A percentile compares a stretch with the other conserved stretches of the same genome.
Evolutionary conservation across 2,113 vertebrate species (phyloP).

Genomic region (Saccopteryx leptura): DNA sequence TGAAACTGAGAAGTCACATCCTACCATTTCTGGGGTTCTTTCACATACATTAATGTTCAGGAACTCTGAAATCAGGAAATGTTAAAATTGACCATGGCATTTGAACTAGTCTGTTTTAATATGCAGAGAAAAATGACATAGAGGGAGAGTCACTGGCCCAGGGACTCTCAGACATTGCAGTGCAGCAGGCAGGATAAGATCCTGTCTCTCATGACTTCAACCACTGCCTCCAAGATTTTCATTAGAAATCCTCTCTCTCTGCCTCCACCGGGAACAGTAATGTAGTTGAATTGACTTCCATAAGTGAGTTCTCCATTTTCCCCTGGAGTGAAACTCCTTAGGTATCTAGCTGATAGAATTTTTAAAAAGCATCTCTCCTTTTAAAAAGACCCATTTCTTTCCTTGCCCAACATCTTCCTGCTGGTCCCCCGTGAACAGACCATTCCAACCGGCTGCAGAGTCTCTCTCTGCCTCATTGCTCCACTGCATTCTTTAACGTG

Average conservation of each 20-base stretch:
- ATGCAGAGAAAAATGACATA: neutral
- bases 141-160: neutral
- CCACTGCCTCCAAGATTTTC: slow-evolving; percentile 54
- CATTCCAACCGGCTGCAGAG: slow-evolving; percentile 14
- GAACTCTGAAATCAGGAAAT: neutral
- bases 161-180: slow-evolving; percentile 55
- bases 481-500: slow-evolving; percentile 15
- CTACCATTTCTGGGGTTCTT: neutral
- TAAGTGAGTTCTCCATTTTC: slow-evolving; percentile 77
- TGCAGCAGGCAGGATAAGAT: slow-evolving; percentile 4
- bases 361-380: slow-evolving; percentile 75
- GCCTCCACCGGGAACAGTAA: slow-evolving; percentile 60
- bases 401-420: slow-evolving; percentile 57
- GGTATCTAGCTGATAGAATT: slow-evolving; percentile 65
- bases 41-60: neutral
- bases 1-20: slow-evolving; percentile 32
- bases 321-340: slow-evolving; percentile 73
- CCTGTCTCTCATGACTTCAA: slow-evolving; percentile 41
- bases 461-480: slow-evolving; percentile 67
- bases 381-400: slow-evolving; percentile 58
- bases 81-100: neutral
- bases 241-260: slow-evolving; percentile 66
- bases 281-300: slow-evolving; percentile 79
- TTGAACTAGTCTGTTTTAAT: slow-evolving; percentile 41
- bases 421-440: slow-evolving; percentile 49